Conservation (phyloP, 2,797 vertebrate species). For the Bufotes viridis region DNA sequence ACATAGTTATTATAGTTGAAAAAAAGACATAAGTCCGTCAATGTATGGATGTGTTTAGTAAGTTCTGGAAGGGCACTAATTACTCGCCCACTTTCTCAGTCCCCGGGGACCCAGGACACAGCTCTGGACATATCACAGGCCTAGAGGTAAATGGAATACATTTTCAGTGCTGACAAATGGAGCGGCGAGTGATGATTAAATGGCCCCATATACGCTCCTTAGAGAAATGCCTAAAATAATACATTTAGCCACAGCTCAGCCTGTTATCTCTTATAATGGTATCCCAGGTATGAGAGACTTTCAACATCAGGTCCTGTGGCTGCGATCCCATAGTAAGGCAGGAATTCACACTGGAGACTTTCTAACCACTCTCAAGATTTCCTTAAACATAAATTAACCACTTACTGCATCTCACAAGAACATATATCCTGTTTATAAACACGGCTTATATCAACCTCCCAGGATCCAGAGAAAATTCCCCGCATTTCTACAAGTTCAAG, state of each 20-base stretch:
- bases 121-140: neutral
- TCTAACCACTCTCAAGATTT: constrained; percentile 23
- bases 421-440: constrained; percentile 28
- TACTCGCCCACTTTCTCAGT: neutral
- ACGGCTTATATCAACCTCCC: neutral
- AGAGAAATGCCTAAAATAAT: constrained; percentile 66
- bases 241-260: constrained; percentile 45
- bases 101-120: neutral
- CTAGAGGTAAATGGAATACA: neutral
- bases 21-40: too few species aligned
- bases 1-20: too few species aligned
- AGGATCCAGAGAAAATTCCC: neutral
- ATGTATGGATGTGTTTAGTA: neutral
- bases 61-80: neutral
- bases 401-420: constrained; percentile 15
- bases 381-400: constrained; percentile 34
- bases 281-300: constrained; percentile 59
- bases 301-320: constrained; percentile 9
- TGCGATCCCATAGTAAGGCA: neutral
- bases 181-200: constrained; percentile 51
- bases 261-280: constrained; percentile 54
- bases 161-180: constrained; percentile 44
- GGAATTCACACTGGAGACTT: constrained; percentile 38
- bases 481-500: neutral
- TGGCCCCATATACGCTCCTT: constrained; percentile 26